A percentile compares a stretch with the other conserved stretches of the same genome.
These are phyloP conservation scores for Orchesellides sinensis DNA, from an alignment of 2,888 invertebrate species.

Conservation along the genomic window DNA sequence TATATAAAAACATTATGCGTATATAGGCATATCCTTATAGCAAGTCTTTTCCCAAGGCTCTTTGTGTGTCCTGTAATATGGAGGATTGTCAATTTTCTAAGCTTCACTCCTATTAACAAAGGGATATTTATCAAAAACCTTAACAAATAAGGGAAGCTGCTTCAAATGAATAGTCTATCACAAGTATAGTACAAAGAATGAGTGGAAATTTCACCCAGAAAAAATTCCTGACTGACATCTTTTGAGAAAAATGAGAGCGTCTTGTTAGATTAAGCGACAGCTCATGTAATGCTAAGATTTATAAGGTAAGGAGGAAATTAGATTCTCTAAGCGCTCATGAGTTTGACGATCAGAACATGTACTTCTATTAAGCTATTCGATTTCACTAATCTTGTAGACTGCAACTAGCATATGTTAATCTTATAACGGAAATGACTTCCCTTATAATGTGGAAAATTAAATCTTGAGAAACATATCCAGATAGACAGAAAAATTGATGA, in stretches of 20 bases:
- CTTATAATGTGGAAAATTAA: not conserved
- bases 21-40: too few relatives aligned
- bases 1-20: too few relatives aligned
- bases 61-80: too few relatives aligned
- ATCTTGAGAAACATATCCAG: too few relatives aligned
- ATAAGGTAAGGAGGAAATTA: conserved; percentile 24
- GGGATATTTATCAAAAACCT: too few relatives aligned
- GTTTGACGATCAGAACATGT: not conserved
- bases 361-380: not conserved
- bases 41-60: too few relatives aligned
- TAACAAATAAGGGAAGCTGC: too few relatives aligned
- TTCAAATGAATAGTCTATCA: not conserved
- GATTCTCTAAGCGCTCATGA: conserved; percentile 24
- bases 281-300: not conserved
- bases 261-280: not conserved
- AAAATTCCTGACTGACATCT: not conserved
- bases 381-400: conserved; percentile 8
- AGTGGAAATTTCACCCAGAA: not conserved
- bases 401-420: conserved; percentile 11
- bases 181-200: not conserved
- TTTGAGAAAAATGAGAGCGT: not conserved
- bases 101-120: too few relatives aligned
- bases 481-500: too few relatives aligned
- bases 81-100: too few relatives aligned
- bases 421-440: conserved; percentile 36